Evolutionary conservation across 2,888 invertebrate species (phyloP).

Genomic region (Drosophila ezoana): DNA sequence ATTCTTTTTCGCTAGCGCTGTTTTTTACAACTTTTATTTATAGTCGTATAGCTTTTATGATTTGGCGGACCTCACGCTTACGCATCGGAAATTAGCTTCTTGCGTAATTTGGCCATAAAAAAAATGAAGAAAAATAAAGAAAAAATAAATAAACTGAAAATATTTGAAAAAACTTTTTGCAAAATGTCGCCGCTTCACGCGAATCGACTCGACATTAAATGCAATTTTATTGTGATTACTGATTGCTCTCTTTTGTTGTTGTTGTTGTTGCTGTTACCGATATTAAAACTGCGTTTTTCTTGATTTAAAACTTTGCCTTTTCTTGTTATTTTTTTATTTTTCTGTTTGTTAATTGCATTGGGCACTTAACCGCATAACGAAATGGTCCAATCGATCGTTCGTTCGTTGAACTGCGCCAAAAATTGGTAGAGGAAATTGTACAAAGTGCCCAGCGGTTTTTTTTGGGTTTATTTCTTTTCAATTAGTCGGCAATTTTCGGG

Average conservation of each 20-base stretch:
- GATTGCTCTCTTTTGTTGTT: conserved; percentile 20
- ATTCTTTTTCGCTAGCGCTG: conserved; percentile 40
- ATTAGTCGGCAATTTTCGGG: conserved; percentile 41
- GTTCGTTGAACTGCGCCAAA: conserved; percentile 42
- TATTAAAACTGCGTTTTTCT: conserved; percentile 34
- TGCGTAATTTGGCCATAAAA: conserved; percentile 49
- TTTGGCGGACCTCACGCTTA: conserved; percentile 25
- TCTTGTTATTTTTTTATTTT: conserved; percentile 5
- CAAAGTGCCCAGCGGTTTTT: conserved; percentile 8
- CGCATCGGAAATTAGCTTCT: conserved; percentile 54
- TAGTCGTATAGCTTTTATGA: conserved; percentile 21
- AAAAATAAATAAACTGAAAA: conserved; percentile 7
- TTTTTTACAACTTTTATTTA: conserved; percentile 35
- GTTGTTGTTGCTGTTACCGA: conserved; percentile 24
- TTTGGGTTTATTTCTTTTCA: conserved; percentile 29
- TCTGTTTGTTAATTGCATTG: conserved; percentile 41
- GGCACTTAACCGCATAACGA: conserved; percentile 32
- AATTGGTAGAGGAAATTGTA: conserved; percentile 21
- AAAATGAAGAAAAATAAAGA: conserved; percentile 12
- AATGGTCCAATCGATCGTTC: conserved; percentile 27
- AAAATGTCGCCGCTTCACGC: conserved; percentile 39
- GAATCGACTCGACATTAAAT: conserved; percentile 33
- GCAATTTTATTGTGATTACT: conserved; percentile 44
- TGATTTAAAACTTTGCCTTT: conserved; percentile 11
- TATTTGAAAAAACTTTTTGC: conserved; percentile 19